These are phyloP conservation scores for Scylla paramamosain DNA, from an alignment of 1,140 invertebrate genomes.

Conservation along the genomic window DNA sequence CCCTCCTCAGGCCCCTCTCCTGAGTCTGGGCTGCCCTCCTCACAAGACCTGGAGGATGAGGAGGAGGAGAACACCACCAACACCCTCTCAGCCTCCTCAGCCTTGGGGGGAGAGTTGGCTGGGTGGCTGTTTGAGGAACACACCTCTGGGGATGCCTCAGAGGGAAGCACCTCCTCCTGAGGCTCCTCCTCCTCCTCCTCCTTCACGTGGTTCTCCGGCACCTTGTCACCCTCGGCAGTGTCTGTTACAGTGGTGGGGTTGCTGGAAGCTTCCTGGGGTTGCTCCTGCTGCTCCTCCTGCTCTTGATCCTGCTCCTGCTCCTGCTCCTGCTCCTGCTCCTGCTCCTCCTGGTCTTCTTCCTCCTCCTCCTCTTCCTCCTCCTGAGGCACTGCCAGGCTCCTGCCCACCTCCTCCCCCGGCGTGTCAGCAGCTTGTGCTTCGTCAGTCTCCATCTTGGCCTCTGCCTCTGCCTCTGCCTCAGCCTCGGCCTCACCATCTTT, in stretches of 20 bases:
- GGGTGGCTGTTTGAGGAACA: slow-evolving; percentile 60
- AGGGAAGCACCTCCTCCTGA: not conserved
- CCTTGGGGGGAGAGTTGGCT: not conserved
- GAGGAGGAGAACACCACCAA: not conserved
- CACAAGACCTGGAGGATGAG: not conserved
- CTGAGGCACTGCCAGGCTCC: not conserved
- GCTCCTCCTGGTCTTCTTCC: not conserved
- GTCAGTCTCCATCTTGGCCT: not conserved
- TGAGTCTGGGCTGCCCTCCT: slow-evolving; percentile 65
- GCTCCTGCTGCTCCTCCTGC: not conserved
- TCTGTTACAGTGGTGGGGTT: not conserved
- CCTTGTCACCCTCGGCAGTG: not conserved
- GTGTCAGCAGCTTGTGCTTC: not conserved
- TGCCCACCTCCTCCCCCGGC: not conserved
- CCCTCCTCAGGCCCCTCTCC: slow-evolving; percentile 9
- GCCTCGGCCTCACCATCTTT: not conserved
- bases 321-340: not conserved
- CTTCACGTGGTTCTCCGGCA: not conserved
- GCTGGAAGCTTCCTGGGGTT: not conserved
- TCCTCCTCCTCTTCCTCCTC: not conserved
- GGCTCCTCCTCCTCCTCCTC: not conserved
- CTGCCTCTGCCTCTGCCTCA: not conserved
- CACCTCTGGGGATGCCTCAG: slow-evolving; percentile 50
- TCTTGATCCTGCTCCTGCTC: not conserved
- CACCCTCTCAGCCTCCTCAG: not conserved